Evolutionary conservation across 2,113 vertebrate genomes (phyloP).

Genomic region (Hyaena hyaena): DNA sequence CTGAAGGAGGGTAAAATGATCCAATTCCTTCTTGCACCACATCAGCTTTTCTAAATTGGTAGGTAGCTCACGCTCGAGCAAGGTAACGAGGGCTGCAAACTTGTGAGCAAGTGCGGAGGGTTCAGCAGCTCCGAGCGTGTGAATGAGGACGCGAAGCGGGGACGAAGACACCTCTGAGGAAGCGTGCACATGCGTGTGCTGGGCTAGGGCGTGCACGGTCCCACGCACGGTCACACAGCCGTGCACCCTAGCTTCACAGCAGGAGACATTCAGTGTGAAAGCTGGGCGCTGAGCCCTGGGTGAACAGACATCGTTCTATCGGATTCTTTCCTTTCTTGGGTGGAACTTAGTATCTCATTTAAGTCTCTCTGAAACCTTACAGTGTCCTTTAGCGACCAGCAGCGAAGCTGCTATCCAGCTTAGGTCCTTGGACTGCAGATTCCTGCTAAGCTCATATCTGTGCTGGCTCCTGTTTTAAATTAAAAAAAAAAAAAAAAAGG

Average conservation of each 20-base stretch:
- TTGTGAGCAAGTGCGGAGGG: rapidly evolving
- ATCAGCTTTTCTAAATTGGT: conserved; percentile 13
- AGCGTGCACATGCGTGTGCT: rapidly evolving
- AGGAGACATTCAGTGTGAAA: not conserved
- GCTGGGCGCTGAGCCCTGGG: not conserved
- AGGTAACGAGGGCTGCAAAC: not conserved
- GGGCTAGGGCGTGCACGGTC: rapidly evolving
- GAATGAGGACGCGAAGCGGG: rapidly evolving
- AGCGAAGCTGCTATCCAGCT: rapidly evolving
- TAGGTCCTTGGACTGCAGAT: rapidly evolving
- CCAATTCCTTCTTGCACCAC: not conserved
- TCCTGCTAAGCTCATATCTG: rapidly evolving
- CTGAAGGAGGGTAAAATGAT: not conserved
- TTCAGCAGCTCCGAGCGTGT: not conserved
- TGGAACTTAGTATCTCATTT: not conserved
- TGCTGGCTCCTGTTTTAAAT: not conserved
- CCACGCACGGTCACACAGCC: not conserved
- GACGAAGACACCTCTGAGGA: not conserved
- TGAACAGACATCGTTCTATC: rapidly evolving
- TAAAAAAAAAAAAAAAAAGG: too few relatives aligned
- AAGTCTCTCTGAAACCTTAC: too few relatives aligned
- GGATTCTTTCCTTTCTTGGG: not conserved
- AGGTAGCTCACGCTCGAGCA: not conserved
- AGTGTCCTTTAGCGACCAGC: not conserved
- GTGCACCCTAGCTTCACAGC: not conserved